Evolutionary conservation across 2,797 vertebrate species (phyloP).

Genomic region (Eidolon dupreanum): DNA sequence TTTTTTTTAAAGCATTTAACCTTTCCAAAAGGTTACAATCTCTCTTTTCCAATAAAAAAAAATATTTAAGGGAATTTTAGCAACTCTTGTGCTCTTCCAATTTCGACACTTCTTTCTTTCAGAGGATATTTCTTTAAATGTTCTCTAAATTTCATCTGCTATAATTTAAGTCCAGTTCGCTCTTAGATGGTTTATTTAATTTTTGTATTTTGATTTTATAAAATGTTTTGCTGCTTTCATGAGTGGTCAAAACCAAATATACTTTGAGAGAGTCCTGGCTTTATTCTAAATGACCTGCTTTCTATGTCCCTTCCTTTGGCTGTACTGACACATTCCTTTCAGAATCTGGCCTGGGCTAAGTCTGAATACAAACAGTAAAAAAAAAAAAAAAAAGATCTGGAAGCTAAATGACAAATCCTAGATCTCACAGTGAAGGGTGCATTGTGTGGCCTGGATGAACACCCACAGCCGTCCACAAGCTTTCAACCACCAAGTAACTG

Average conservation of each 20-base stretch:
- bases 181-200: background rate
- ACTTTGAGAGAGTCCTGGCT: background rate
- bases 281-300: background rate
- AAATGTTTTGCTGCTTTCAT: conserved; percentile 29
- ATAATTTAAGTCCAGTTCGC: background rate
- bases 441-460: background rate
- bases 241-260: background rate
- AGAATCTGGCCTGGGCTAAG: background rate
- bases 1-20: background rate
- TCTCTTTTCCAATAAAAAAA: background rate
- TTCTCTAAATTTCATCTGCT: background rate
- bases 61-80: background rate
- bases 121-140: conserved; percentile 29
- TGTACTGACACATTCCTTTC: background rate
- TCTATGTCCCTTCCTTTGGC: background rate
- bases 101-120: conserved; percentile 13
- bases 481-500: background rate
- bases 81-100: background rate
- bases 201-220: conserved; percentile 36
- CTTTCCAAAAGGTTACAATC: background rate
- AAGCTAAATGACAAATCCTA: background rate
- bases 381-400: background rate
- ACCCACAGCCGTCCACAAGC: background rate
- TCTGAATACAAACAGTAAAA: background rate
- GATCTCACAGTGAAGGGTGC: background rate